Percentiles rank a stretch among this genome's conserved stretches.
phyloP scores from a whole-genome alignment of 2,113 vertebrate genomes.

The Synchiropus splendidus region DNA sequence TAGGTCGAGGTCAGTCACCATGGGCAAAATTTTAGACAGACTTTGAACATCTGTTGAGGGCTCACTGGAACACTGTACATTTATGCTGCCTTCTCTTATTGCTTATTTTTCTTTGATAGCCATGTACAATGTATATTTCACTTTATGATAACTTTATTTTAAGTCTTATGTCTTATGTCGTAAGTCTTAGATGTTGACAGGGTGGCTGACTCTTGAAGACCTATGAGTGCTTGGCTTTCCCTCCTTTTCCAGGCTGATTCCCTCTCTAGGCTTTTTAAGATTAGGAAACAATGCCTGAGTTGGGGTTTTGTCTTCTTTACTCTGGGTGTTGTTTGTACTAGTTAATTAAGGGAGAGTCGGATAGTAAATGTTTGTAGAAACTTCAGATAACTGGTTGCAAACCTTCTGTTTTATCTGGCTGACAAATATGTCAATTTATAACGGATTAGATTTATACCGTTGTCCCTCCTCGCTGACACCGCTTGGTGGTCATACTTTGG shows the following conservation, averaged over 20 bases:
- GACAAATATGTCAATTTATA: slow-evolving; percentile 52
- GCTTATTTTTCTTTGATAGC: too few species aligned
- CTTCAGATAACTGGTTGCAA: slow-evolving; percentile 39
- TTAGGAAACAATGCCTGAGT: slow-evolving; percentile 19
- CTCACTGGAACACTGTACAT: too few species aligned
- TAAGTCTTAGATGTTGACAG: too few species aligned
- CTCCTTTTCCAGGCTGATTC: slow-evolving; percentile 19
- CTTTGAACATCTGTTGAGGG: too few species aligned
- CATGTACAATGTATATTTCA: too few species aligned
- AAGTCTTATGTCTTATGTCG: too few species aligned
- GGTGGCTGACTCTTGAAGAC: too few species aligned
- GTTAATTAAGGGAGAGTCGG: slow-evolving; percentile 40
- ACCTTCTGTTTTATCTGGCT: slow-evolving; percentile 53
- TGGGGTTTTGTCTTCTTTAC: slow-evolving; percentile 14
- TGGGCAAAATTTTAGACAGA: too few species aligned
- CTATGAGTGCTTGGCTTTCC: slow-evolving; percentile 19
- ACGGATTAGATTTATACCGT: slow-evolving; percentile 40
- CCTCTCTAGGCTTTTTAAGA: slow-evolving; percentile 15
- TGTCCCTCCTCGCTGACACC: slow-evolving; percentile 7
- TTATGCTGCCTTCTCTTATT: too few species aligned
- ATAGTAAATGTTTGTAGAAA: slow-evolving; percentile 55
- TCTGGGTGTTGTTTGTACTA: slow-evolving; percentile 39
- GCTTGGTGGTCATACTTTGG: too few species aligned
- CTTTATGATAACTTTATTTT: too few species aligned
- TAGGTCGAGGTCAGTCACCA: too few species aligned